These are phyloP conservation scores for Phengaris arion DNA, from an alignment of 2,888 invertebrate genomes.

Conservation along the genomic window DNA sequence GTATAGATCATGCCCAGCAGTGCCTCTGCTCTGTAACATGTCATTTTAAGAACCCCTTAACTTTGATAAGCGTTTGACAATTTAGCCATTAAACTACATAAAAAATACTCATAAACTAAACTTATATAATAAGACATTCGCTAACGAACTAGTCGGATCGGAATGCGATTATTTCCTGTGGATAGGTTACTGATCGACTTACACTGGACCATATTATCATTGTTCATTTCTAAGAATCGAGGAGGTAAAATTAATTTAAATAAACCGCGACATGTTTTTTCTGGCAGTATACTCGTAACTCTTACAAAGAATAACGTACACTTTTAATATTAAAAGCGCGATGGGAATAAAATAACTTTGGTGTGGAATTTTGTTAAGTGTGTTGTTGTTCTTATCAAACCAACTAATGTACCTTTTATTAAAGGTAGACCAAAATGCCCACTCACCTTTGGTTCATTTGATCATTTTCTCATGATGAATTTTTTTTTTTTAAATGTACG, in stretches of 20 bases:
- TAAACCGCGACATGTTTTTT: neutral
- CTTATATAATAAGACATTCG: conserved; percentile 26
- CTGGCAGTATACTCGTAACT: neutral
- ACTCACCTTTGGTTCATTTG: no score
- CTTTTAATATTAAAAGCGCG: neutral
- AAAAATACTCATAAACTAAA: neutral
- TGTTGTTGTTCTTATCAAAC: no score
- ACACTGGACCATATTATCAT: conserved; percentile 27
- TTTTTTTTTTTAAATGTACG: no score
- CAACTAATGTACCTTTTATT: no score
- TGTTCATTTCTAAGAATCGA: conserved; percentile 23
- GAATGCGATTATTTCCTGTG: conserved; percentile 67
- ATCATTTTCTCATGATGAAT: no score
- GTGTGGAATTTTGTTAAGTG: no score
- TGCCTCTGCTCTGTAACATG: no score
- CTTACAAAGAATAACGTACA: neutral
- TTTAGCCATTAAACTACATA: no score
- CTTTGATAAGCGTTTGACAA: no score
- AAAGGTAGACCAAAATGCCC: no score
- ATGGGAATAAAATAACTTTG: neutral
- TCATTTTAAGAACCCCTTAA: no score
- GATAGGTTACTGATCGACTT: conserved; percentile 45
- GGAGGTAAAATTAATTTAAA: conserved; percentile 15
- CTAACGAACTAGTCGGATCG: conserved; percentile 41
- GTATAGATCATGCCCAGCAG: no score